phyloP scores from a whole-genome alignment of 2,797 vertebrate species.

The Orientallactaga sibirica region DNA sequence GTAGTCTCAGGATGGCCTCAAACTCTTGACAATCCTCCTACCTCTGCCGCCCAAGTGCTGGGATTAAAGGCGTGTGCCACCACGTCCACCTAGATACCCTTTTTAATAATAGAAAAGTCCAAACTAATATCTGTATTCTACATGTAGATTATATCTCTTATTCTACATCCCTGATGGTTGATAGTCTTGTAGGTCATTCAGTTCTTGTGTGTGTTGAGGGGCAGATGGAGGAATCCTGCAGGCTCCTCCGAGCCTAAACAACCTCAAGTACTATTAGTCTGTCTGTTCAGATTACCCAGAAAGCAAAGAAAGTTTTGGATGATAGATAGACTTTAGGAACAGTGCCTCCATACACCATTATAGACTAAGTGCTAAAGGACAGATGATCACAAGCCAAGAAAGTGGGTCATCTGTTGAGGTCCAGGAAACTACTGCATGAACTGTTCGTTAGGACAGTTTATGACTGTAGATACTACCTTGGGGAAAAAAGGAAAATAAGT shows the following conservation, averaged over 20 bases:
- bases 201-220: not conserved
- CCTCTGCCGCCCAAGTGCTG: too few relatives aligned
- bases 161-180: not conserved
- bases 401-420: not conserved
- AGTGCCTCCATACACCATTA: not conserved
- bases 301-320: conserved; percentile 14
- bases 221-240: not conserved
- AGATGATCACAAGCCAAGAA: not conserved
- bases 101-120: conserved; percentile 21
- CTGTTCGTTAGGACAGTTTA: conserved; percentile 3
- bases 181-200: not conserved
- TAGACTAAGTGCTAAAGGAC: conserved; percentile 13
- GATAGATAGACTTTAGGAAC: not conserved
- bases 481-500: not conserved
- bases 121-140: not conserved
- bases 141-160: not conserved
- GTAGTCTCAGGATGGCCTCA: too few relatives aligned
- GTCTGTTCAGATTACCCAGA: not conserved
- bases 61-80: too few relatives aligned
- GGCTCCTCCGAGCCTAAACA: not conserved
- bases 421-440: not conserved
- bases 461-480: not conserved
- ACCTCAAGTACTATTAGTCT: not conserved
- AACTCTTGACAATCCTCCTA: too few relatives aligned
- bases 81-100: not conserved